Evolutionary conservation across 1,140 invertebrate genomes (phyloP).

Genomic region (Ericerus pela): DNA sequence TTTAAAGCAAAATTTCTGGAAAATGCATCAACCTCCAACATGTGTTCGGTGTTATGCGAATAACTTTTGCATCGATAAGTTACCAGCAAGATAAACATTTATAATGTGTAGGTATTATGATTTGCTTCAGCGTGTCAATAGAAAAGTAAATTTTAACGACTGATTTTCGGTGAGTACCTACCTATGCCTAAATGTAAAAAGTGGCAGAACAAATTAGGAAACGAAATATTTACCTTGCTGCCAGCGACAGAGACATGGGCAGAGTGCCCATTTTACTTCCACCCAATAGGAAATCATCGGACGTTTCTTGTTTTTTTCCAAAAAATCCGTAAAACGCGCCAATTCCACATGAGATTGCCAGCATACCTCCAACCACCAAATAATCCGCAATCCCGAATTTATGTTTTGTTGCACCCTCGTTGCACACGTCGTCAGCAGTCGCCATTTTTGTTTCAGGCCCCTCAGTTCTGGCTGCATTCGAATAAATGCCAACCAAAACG

Average conservation of each 20-base stretch:
- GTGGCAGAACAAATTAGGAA: background rate
- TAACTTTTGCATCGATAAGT: too few relatives aligned
- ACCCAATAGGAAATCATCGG: conserved; percentile 60
- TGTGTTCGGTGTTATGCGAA: too few relatives aligned
- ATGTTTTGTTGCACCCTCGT: background rate
- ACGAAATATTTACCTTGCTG: conserved; percentile 35
- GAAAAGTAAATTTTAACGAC: too few relatives aligned
- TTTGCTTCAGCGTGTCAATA: too few relatives aligned
- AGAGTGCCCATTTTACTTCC: conserved; percentile 57
- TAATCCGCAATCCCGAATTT: conserved; percentile 38
- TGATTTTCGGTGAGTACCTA: too few relatives aligned
- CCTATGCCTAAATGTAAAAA: background rate
- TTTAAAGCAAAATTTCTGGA: too few relatives aligned
- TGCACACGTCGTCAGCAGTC: background rate
- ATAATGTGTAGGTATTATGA: too few relatives aligned
- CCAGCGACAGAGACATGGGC: conserved; percentile 61
- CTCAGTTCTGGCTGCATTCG: too few relatives aligned
- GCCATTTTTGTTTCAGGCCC: too few relatives aligned
- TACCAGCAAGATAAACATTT: too few relatives aligned
- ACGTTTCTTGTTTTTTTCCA: conserved; percentile 52
- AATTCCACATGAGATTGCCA: conserved; percentile 55
- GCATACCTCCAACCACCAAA: conserved; percentile 48
- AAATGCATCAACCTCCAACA: too few relatives aligned
- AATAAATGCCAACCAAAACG: too few relatives aligned
- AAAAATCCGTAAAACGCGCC: conserved; percentile 68